Evolutionary conservation across 2,797 vertebrate species (phyloP).

Genomic region (Tangara arthus): DNA sequence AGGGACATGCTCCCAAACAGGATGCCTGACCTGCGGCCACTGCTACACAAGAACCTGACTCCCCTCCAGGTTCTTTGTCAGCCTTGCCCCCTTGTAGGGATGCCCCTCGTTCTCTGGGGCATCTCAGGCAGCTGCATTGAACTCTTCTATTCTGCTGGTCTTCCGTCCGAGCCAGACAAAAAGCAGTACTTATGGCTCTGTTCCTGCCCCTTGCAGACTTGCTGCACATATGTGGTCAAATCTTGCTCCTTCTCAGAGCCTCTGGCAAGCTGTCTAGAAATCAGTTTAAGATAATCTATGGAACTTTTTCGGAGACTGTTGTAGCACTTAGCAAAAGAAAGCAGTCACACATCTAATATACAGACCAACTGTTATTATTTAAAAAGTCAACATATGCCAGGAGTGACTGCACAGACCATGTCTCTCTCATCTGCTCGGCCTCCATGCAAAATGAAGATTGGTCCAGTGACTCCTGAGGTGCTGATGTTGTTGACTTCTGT

Average conservation of each 20-base stretch:
- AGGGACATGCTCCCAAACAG: neutral
- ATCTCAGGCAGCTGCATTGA: neutral
- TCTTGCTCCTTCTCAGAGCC: neutral
- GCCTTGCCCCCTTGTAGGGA: fast-evolving
- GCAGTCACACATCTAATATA: neutral
- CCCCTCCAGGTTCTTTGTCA: neutral
- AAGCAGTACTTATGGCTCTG: neutral
- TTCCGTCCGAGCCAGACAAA: neutral
- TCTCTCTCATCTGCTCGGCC: neutral
- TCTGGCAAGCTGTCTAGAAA: neutral
- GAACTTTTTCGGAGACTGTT: neutral
- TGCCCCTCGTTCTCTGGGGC: neutral
- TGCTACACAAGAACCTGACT: neutral
- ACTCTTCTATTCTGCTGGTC: neutral
- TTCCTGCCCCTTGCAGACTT: neutral
- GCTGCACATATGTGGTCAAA: neutral
- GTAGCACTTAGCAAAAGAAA: neutral
- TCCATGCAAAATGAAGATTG: fast-evolving
- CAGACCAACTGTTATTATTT: neutral
- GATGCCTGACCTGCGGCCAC: neutral
- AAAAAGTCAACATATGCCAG: neutral
- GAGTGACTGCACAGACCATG: neutral
- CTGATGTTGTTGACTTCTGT: neutral
- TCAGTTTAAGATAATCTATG: neutral
- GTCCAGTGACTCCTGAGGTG: neutral